Conservation (phyloP, 2,113 vertebrate genomes). For the pig (Sus scrofa) region T2T-Sscrofa CM000817.6:6500001-6500500, state of each 20-base stretch:
- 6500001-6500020: background rate
- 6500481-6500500: conserved; percentile 37
- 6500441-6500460: conserved; percentile 43
- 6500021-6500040: background rate
- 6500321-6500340: background rate
- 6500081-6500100: background rate
- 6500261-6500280: background rate
- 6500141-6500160: background rate
- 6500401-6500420: background rate
- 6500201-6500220: background rate
- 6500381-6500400: background rate
- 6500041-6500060: background rate
- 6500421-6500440: background rate
- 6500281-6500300: background rate
- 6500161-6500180: background rate
- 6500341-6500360: too few relatives aligned
- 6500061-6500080: background rate
- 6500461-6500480: conserved; percentile 56
- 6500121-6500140: background rate
- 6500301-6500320: background rate
- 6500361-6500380: background rate
- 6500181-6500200: background rate
- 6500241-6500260: background rate
- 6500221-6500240: background rate
- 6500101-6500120: background rate